Base-by-base conservation (phyloP, 2,888 invertebrate species). In the Leucania comma region DNA sequence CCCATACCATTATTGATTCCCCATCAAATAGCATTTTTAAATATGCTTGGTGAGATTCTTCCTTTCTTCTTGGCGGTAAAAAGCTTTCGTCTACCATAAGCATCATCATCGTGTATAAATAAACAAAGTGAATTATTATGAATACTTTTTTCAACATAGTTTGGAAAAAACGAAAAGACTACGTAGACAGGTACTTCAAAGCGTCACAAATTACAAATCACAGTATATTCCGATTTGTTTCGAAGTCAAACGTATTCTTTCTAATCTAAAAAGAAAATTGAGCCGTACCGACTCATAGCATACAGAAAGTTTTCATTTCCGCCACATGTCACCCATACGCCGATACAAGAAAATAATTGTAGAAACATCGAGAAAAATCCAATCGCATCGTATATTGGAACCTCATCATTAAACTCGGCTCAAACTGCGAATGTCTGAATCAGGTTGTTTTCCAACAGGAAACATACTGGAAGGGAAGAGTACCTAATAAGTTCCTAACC, bases 311-410 rank as follows among this genome's bases (percentile, higher is more conserved):
- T 29, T 32, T 12, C n/a, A 62, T 35, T 24, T 51, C 12, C n/a
- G 14, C 22, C 3, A 8, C n/a, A 54, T 14, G n/a, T 9, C 6
- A 53, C 9, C 9, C 38, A 20, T 29, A 17, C 26, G n/a, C 2
- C 20, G n/a, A 14, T n/a, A n/a, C 10, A 42, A 56, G 24, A 9
- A 48, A 65, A 60, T 59, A 60, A 48, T 65, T 20, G n/a, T 48
- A 46, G 46, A 20, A 65, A 32, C 65, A 24, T 32, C 60, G 9
- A 64, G 67, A 24, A 53, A 53, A 38, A 35, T 53, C 9, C 54
- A 35, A 54, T 63, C 5, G n/a, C 24, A 24, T 35, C 35, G 12
- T 35, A 9, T 26, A 35, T 32, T 32, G 12, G 32, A 56, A 32
- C 8, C 32, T 51, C 63, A 62, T 51, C 32, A 20, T 20, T 32